Evolutionary conservation across 2,113 vertebrate species (phyloP).

Genomic region (Paralichthys olivaceus): DNA sequence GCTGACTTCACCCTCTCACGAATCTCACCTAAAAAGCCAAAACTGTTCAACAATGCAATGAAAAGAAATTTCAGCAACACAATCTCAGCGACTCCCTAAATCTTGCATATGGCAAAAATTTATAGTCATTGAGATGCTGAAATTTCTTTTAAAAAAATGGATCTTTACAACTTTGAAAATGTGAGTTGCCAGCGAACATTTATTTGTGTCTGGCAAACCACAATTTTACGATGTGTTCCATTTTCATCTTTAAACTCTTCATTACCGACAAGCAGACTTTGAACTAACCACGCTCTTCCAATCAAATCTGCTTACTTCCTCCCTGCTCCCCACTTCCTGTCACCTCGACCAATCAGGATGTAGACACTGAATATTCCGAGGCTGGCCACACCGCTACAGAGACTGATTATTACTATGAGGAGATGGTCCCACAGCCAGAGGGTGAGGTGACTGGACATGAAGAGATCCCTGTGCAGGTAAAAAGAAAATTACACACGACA

Average conservation of each 20-base stretch:
- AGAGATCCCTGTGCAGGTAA: conserved; percentile 76
- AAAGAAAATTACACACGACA: conserved; percentile 54
- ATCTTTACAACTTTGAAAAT: conserved; percentile 66
- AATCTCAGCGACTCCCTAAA: conserved; percentile 65
- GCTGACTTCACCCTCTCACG: conserved; percentile 37
- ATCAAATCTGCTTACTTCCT: conserved; percentile 82
- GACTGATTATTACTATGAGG: conserved; percentile 85
- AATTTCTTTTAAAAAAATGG: conserved; percentile 70
- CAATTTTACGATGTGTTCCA: conserved; percentile 69
- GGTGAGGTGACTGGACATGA: conserved; percentile 82
- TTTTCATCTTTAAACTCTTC: conserved; percentile 74
- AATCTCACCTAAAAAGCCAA: conserved; percentile 61
- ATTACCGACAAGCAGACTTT: conserved; percentile 64
- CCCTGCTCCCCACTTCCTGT: conserved; percentile 74
- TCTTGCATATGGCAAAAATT: conserved; percentile 54
- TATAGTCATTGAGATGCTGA: conserved; percentile 67
- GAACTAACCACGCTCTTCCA: conserved; percentile 79
- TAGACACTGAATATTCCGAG: conserved; percentile 82
- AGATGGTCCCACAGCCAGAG: conserved; percentile 72
- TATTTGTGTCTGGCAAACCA: conserved; percentile 45
- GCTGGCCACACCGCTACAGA: conserved; percentile 84
- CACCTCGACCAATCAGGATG: conserved; percentile 82
- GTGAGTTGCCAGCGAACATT: conserved; percentile 51
- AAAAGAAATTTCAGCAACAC: conserved; percentile 70
- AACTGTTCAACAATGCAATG: conserved; percentile 37